These are phyloP conservation scores for Pipistrellus nathusii DNA, from an alignment of 2,797 vertebrate species.

Conservation along the genomic window DNA sequence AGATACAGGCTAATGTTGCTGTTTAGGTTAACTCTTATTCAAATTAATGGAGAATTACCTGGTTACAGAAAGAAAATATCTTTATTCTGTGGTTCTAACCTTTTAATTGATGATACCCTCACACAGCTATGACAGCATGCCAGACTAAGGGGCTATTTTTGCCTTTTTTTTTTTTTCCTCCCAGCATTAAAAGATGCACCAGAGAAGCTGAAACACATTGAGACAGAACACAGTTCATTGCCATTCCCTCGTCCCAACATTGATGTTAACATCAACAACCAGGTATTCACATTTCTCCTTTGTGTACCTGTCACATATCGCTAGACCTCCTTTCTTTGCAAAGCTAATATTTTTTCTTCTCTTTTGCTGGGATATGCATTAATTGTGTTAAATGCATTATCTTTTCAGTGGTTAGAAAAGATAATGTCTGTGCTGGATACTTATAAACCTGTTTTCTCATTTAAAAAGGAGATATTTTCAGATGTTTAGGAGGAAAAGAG, in stretches of 20 bases:
- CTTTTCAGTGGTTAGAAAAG: too few species aligned
- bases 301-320: not conserved
- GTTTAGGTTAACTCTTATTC: not conserved
- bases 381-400: too few species aligned
- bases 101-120: not conserved
- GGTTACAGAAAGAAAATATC: conserved; percentile 40
- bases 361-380: conserved; percentile 31
- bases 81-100: conserved; percentile 7
- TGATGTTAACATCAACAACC: conserved; percentile 93
- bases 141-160: not conserved
- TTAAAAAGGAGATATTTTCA: conserved; percentile 9
- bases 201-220: conserved; percentile 92
- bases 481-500: not conserved
- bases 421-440: not conserved
- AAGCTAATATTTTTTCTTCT: not conserved
- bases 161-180: conserved; percentile 45
- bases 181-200: conserved; percentile 88
- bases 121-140: not conserved
- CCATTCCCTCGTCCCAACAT: conserved; percentile 84
- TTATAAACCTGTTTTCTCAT: conserved; percentile 8
- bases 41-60: not conserved
- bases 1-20: not conserved
- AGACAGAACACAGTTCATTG: conserved; percentile 86
- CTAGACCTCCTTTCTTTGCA: not conserved
- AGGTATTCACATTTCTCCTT: conserved; percentile 87